These are phyloP conservation scores for Caenorhabditis wallacei DNA, from an alignment of 2,888 invertebrate species.

Conservation along the genomic window DNA sequence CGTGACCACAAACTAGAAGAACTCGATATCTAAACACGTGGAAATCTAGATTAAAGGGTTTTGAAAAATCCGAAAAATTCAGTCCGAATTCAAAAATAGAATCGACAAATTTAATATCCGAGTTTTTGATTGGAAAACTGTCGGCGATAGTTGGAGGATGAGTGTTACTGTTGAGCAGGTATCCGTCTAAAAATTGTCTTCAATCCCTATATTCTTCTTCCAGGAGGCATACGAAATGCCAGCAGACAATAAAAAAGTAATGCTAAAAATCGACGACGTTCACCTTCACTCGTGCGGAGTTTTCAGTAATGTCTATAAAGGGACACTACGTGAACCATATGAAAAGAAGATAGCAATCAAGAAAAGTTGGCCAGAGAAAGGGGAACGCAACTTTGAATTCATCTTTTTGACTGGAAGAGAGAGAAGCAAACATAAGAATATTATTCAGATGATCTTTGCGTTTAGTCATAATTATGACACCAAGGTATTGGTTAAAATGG, in stretches of 20 bases:
- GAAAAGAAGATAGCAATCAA: conserved; percentile 75
- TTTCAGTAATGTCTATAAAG: conserved; percentile 72
- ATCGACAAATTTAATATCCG: too few relatives aligned
- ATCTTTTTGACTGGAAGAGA: conserved; percentile 69
- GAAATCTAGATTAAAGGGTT: too few relatives aligned
- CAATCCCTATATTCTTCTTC: not conserved
- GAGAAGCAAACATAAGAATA: conserved; percentile 70
- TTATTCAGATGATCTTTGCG: conserved; percentile 75
- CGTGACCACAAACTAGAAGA: too few relatives aligned
- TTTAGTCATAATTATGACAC: conserved; percentile 66
- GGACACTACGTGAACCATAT: conserved; percentile 61
- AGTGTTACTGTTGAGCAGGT: conserved; percentile 66
- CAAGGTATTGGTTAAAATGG: conserved; percentile 18
- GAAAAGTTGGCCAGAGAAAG: conserved; percentile 75
- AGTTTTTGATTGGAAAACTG: conserved; percentile 28
- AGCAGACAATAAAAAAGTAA: conserved; percentile 65
- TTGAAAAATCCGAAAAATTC: too few relatives aligned
- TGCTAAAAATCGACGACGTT: conserved; percentile 68
- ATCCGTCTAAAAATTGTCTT: not conserved
- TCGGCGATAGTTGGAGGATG: conserved; percentile 35
- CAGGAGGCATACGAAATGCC: conserved; percentile 71
- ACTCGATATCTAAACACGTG: too few relatives aligned
- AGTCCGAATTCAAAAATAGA: too few relatives aligned
- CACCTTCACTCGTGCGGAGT: conserved; percentile 69
- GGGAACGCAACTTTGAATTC: conserved; percentile 65